Evolutionary conservation across 2,113 vertebrate genomes (phyloP).

Genomic region (Lophochroa leadbeateri): DNA sequence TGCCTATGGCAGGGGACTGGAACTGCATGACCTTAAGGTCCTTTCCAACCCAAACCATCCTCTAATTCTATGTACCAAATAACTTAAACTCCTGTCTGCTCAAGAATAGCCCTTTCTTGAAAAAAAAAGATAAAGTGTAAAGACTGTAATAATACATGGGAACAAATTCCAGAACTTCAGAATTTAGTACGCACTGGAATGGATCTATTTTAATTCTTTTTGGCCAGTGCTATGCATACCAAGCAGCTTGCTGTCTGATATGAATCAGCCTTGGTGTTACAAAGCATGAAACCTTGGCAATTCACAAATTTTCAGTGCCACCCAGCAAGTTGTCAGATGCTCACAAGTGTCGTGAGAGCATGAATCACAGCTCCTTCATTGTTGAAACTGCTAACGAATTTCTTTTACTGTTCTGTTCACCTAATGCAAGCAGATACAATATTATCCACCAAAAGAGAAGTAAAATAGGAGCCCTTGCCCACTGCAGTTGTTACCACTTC

Average conservation of each 20-base stretch:
- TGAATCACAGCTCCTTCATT: neutral
- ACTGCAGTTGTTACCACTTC: neutral
- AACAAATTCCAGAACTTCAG: constrained; percentile 10
- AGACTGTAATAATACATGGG: neutral
- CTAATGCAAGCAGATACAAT: neutral
- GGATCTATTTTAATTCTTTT: constrained; percentile 18
- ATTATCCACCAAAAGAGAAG: neutral
- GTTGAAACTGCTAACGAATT: neutral
- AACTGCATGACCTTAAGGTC: neutral
- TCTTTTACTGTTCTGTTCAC: neutral
- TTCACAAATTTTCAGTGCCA: constrained; percentile 22
- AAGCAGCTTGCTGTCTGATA: neutral
- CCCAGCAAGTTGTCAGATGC: neutral
- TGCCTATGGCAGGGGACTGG: neutral
- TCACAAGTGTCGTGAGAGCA: neutral
- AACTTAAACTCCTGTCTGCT: neutral
- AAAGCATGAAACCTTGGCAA: neutral
- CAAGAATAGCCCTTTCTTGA: neutral
- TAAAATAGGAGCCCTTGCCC: neutral
- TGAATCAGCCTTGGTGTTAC: neutral
- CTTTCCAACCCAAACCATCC: neutral
- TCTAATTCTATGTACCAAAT: neutral
- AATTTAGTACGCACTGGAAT: neutral
- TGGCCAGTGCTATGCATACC: neutral
- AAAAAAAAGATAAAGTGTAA: neutral